phyloP scores from a whole-genome alignment of 2,888 invertebrate genomes.

The Nesidiocoris tenuis region DNA sequence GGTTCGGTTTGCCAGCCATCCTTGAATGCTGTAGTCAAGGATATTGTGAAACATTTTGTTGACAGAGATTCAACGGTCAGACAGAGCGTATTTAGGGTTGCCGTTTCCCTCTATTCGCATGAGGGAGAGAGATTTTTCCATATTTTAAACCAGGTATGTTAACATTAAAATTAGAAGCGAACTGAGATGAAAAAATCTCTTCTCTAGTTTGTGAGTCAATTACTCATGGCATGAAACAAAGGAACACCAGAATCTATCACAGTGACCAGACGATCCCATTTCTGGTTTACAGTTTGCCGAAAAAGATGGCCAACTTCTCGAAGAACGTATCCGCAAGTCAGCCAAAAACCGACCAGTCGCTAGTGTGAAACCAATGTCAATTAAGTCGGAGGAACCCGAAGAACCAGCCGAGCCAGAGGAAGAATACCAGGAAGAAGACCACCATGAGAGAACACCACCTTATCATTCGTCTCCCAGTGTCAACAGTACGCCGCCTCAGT shows the following conservation, averaged over 20 bases:
- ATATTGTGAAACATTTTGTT: constrained; percentile 91
- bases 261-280: no score
- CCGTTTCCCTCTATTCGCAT: constrained; percentile 84
- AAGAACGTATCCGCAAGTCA: constrained; percentile 93
- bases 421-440: constrained; percentile 22
- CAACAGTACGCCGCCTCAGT: background rate
- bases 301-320: constrained; percentile 89
- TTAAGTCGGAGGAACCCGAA: constrained; percentile 50
- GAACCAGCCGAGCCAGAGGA: constrained; percentile 51
- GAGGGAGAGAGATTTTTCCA: constrained; percentile 90
- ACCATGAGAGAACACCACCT: constrained; percentile 1
- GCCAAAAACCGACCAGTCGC: constrained; percentile 59
- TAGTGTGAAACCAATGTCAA: constrained; percentile 55
- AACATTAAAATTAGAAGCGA: background rate
- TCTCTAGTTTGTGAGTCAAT: no score
- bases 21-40: constrained; percentile 76
- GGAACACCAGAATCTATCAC: no score
- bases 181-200: background rate
- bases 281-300: background rate
- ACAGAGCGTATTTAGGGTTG: constrained; percentile 91
- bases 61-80: constrained; percentile 95
- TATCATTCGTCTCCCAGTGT: background rate
- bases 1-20: constrained; percentile 79
- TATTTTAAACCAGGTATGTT: constrained; percentile 79
- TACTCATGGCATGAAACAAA: no score